These are phyloP conservation scores for Micropoecilia bifurca DNA, from an alignment of 2,797 vertebrate species.

Conservation along the genomic window DNA sequence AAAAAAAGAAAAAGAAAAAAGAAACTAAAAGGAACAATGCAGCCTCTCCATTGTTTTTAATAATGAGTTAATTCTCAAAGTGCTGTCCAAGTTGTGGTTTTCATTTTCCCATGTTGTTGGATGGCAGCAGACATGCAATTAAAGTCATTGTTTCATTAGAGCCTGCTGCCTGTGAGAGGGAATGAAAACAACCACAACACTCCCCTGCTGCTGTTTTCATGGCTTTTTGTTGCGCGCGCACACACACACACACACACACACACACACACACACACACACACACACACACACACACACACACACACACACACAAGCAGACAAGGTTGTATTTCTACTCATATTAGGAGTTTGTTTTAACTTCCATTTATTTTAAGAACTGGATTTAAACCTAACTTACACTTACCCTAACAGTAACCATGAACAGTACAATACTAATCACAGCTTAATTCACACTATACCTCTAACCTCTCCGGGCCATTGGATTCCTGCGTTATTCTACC, in stretches of 20 bases:
- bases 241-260: not conserved
- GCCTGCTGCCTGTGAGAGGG: constrained; percentile 48
- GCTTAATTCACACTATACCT: not conserved
- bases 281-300: not conserved
- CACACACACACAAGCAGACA: not conserved
- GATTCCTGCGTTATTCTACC: no score
- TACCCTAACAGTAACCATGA: not conserved
- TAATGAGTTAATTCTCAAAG: constrained; percentile 65
- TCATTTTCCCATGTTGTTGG: constrained; percentile 59
- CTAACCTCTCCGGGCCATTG: not conserved
- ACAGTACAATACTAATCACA: not conserved
- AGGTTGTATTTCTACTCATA: not conserved
- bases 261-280: not conserved
- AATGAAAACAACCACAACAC: constrained; percentile 51
- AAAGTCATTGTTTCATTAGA: constrained; percentile 69
- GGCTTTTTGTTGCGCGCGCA: not conserved
- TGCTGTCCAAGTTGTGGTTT: constrained; percentile 57
- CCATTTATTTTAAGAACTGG: not conserved
- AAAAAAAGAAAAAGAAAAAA: constrained; percentile 34
- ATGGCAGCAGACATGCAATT: constrained; percentile 68
- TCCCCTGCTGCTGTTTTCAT: constrained; percentile 8
- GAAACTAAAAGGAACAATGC: constrained; percentile 26
- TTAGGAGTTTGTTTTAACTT: not conserved
- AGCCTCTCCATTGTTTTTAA: constrained; percentile 65
- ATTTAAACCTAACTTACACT: not conserved